A percentile compares a stretch with the other conserved stretches of the same genome.
phyloP scores from a whole-genome alignment of 2,888 invertebrate genomes.

The Ditula angustiorana region DNA sequence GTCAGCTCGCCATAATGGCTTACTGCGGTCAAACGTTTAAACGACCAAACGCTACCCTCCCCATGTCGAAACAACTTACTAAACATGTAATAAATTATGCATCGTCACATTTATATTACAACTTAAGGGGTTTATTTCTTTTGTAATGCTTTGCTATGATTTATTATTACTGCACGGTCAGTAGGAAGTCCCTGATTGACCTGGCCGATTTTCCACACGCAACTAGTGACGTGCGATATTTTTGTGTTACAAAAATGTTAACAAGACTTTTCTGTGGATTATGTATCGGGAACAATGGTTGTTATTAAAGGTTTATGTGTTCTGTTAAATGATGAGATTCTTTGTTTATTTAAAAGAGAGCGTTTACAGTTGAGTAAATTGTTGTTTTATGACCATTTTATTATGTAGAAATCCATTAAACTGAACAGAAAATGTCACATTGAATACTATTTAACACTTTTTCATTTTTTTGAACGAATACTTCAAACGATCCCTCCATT shows the following conservation, averaged over 20 bases:
- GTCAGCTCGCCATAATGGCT: neutral
- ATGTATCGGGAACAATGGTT: neutral
- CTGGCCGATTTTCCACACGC: slow-evolving; percentile 41
- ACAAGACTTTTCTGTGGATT: neutral
- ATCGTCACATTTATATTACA: slow-evolving; percentile 17
- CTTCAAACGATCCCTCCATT: no score
- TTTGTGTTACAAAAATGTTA: slow-evolving; percentile 11
- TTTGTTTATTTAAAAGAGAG: no score
- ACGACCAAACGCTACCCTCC: neutral
- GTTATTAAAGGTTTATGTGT: no score
- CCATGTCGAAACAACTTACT: neutral
- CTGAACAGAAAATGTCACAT: no score
- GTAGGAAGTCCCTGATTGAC: slow-evolving; percentile 42
- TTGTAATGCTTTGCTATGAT: slow-evolving; percentile 33
- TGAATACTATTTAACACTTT: no score
- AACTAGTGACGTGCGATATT: slow-evolving; percentile 31
- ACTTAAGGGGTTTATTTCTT: slow-evolving; percentile 21
- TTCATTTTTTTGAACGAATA: no score
- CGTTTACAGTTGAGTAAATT: no score
- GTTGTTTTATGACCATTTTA: neutral
- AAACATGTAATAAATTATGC: slow-evolving; percentile 3
- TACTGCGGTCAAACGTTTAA: neutral
- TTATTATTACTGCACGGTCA: slow-evolving; percentile 22
- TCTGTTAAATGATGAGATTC: no score
- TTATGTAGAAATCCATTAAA: no score